Base-by-base conservation (phyloP, 1,140 invertebrate genomes). In the Scylla paramamosain region DNA sequence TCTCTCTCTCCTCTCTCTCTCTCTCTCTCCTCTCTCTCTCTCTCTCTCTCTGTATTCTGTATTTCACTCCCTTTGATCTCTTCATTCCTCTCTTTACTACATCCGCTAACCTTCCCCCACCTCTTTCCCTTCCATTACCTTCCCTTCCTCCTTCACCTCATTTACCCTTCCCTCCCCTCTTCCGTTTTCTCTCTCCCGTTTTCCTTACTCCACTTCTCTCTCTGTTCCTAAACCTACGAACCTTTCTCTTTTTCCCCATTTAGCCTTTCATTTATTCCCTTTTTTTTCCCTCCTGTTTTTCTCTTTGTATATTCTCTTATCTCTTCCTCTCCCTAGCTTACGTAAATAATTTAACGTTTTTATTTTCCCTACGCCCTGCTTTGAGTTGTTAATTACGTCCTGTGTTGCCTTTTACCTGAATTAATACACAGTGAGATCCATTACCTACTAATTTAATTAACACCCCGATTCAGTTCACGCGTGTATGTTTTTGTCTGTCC, bases 1-100 rank as follows among this genome's bases (percentile, higher is more conserved):
- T 52, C 46, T 67, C 52, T 91, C 90, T 59, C 59, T 29, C 59
- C 90, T 77, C 59, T 91, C 59, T 91, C 90, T 59, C 48, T 77
- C 59, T 91, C 90, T 91, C 90, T 67, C 90, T 77, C 90, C 10
- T 77, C 52, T 32, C 52, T 32, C 29, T 20, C 29, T 31, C 29
- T 77, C 29, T 29, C 31, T 25, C 16, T 20, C 31, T 39, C 52
- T 39, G 6, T 39, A 14, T 77, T 31, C 48, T 91, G 14, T 31
- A n/a, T 77, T 46, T 91, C 29, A 29, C 59, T 77, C 52, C 67
- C 29, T 77, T n/a, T 77, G 10, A 16, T n/a, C 45, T n/a, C 45
- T 46, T 45, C 32, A 12, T 25, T 59, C 45, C 10, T n/a, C 29
- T 28, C 45, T 46, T 29, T 10, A 45, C 89, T 59, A 31, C 46